These are phyloP conservation scores for Poeciliopsis gracilis DNA, from an alignment of 2,797 vertebrate species.

Conservation along the genomic window DNA sequence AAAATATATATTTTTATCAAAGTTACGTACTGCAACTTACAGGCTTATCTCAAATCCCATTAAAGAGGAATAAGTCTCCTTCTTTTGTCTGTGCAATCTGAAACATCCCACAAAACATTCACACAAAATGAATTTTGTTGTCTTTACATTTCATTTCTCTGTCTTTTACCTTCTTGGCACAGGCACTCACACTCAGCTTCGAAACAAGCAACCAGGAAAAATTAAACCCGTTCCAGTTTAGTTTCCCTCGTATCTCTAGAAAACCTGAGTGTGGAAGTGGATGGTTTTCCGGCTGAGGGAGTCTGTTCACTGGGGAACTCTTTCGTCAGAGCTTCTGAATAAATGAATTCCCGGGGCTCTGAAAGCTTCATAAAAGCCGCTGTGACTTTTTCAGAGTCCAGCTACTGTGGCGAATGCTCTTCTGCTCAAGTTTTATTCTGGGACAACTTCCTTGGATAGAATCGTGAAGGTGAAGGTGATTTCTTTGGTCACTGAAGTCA, in stretches of 20 bases:
- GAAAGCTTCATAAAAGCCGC: conserved; percentile 32
- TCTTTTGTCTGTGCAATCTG: background rate
- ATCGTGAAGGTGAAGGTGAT: conserved; percentile 6
- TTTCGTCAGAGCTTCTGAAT: conserved; percentile 64
- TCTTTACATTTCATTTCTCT: background rate
- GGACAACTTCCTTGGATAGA: conserved; percentile 8
- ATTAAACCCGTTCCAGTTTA: conserved; percentile 24
- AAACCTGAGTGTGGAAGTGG: conserved; percentile 58
- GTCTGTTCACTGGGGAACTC: conserved; percentile 52
- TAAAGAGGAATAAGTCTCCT: background rate
- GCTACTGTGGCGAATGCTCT: conserved; percentile 38
- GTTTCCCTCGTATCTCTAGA: conserved; percentile 32
- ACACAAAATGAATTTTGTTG: no score
- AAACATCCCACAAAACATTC: background rate
- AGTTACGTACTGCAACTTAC: background rate
- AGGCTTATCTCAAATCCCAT: background rate
- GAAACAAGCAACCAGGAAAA: conserved; percentile 56
- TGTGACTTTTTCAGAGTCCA: conserved; percentile 51
- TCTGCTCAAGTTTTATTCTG: conserved; percentile 39
- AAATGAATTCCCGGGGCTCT: conserved; percentile 53
- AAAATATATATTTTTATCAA: background rate
- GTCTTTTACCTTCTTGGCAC: conserved; percentile 16
- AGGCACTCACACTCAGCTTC: conserved; percentile 10
- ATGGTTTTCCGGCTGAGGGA: conserved; percentile 61
- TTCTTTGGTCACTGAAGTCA: conserved; percentile 3